Percentiles rank a stretch among this genome's conserved stretches.
phyloP scores from a whole-genome alignment of 1,140 invertebrate genomes.

The Meloidogyne floridensis region DNA sequence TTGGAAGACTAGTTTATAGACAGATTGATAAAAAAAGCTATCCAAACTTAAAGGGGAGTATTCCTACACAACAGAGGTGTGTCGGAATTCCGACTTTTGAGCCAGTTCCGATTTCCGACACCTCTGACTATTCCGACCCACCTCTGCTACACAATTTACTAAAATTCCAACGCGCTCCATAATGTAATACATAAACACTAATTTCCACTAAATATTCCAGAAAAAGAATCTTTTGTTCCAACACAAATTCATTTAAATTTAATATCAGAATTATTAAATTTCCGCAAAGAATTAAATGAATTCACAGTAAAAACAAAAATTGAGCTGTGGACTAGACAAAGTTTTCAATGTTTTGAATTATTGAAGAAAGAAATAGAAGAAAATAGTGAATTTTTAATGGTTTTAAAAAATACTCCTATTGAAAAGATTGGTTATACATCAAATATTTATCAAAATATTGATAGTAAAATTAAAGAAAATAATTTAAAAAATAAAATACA shows the following conservation, averaged over 20 bases:
- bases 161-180: too few species aligned
- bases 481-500: background rate
- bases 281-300: background rate
- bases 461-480: background rate
- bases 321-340: background rate
- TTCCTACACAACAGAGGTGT: too few species aligned
- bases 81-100: too few species aligned
- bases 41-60: too few species aligned
- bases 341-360: background rate
- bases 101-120: too few species aligned
- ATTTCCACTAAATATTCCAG: background rate
- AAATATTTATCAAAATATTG: slow-evolving; percentile 8
- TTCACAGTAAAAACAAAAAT: slow-evolving; percentile 5
- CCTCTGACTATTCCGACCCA: too few species aligned
- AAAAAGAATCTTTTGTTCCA: background rate
- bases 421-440: background rate
- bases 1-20: too few species aligned
- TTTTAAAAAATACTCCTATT: background rate
- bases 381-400: background rate
- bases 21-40: too few species aligned
- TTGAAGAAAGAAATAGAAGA: background rate
- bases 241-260: background rate
- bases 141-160: too few species aligned
- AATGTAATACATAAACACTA: too few species aligned
- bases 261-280: slow-evolving; percentile 6